These are phyloP conservation scores for Apantesis nais DNA, from an alignment of 2,888 invertebrate genomes.

Conservation along the genomic window DNA sequence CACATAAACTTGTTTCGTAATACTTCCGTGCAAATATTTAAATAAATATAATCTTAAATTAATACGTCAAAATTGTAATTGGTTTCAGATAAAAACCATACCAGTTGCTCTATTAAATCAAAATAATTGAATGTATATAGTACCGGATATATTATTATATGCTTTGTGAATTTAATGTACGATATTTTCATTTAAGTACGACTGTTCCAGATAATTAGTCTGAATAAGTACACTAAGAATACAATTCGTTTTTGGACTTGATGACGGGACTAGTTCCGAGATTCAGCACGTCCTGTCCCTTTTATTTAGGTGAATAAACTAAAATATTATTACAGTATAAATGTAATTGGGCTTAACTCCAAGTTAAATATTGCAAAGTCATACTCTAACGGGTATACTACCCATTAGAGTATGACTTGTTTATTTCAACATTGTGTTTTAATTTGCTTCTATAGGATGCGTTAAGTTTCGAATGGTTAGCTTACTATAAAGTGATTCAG, in stretches of 20 bases:
- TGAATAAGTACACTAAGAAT: not conserved
- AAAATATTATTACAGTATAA: not conserved
- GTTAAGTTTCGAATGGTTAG: too few relatives aligned
- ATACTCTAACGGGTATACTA: not conserved
- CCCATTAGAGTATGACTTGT: too few relatives aligned
- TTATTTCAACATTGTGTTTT: too few relatives aligned
- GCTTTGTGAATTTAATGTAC: not conserved
- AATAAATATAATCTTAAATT: conserved; percentile 42
- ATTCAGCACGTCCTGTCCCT: too few relatives aligned
- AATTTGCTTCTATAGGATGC: too few relatives aligned
- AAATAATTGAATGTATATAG: conserved; percentile 26
- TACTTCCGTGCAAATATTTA: conserved; percentile 37
- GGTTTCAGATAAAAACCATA: conserved; percentile 33
- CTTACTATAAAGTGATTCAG: too few relatives aligned
- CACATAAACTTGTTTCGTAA: conserved; percentile 21
- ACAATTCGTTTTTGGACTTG: not conserved
- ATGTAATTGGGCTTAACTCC: not conserved
- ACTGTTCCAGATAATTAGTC: not conserved
- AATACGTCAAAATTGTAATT: conserved; percentile 40
- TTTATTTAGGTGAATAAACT: not conserved
- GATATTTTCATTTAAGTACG: not conserved
- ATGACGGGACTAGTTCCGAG: not conserved
- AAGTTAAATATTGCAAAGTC: not conserved
- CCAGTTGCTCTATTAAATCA: conserved; percentile 30
- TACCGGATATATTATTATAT: conserved; percentile 11